These are phyloP conservation scores for Melipona beecheii DNA, from an alignment of 2,888 invertebrate species.

Conservation along the genomic window DNA sequence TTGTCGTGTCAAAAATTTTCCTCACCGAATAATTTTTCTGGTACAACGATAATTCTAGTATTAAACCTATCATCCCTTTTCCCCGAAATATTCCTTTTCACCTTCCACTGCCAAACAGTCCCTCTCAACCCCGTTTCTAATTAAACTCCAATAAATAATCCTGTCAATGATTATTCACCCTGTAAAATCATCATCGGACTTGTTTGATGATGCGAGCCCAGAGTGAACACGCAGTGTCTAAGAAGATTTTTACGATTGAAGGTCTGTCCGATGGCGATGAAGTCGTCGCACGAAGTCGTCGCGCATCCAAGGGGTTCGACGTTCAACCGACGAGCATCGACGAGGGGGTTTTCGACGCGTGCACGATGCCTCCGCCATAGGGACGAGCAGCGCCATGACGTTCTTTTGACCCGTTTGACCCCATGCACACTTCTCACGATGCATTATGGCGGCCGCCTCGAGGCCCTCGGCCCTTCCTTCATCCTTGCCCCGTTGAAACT, in stretches of 20 bases:
- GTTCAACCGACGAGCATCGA: slow-evolving; percentile 46
- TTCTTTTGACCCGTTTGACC: slow-evolving; percentile 83
- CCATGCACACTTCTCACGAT: slow-evolving; percentile 82
- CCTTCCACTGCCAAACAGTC: too few relatives aligned
- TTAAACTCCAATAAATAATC: not conserved
- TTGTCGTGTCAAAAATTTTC: too few relatives aligned
- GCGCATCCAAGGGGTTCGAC: slow-evolving; percentile 44
- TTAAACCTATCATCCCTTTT: not conserved
- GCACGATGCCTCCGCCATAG: slow-evolving; percentile 74
- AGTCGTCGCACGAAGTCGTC: slow-evolving; percentile 64
- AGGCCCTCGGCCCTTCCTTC: slow-evolving; percentile 81
- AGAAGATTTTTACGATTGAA: slow-evolving; percentile 67
- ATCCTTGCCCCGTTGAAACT: slow-evolving; percentile 79
- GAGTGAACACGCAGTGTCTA: not conserved
- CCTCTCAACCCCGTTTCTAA: not conserved
- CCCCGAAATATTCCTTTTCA: not conserved
- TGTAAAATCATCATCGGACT: not conserved
- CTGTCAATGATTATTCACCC: not conserved
- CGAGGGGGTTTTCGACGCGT: slow-evolving; percentile 46
- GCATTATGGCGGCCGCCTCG: slow-evolving; percentile 82
- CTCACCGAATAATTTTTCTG: too few relatives aligned
- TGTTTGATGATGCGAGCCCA: too few relatives aligned
- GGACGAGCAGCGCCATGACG: slow-evolving; percentile 80
- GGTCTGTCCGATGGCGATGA: slow-evolving; percentile 7
- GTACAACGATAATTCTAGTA: too few relatives aligned